Evolutionary conservation across 2,113 vertebrate species (phyloP).

Genomic region (Solea solea): DNA sequence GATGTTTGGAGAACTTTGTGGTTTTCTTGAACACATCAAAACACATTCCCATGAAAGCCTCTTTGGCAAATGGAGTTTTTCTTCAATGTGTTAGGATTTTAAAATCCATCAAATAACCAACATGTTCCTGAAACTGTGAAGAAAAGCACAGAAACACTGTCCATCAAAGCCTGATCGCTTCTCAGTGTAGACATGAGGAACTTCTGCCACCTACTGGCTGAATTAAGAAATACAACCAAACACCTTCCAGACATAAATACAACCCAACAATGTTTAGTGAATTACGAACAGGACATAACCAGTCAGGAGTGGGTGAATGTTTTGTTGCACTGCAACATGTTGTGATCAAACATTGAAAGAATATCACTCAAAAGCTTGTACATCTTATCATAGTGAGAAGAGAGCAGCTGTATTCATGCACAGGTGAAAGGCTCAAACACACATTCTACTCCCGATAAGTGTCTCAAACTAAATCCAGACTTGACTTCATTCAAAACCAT

Average conservation of each 20-base stretch:
- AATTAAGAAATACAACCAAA: constrained; percentile 36
- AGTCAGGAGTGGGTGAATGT: no score
- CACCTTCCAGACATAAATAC: not conserved
- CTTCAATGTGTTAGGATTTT: not conserved
- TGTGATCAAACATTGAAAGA: no score
- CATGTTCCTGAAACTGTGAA: constrained; percentile 13
- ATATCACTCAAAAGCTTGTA: no score
- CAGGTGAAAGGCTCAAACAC: not conserved
- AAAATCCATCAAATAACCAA: constrained; percentile 1
- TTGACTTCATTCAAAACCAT: not conserved
- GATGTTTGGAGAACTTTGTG: constrained; percentile 3
- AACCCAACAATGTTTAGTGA: no score
- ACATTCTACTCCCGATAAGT: constrained; percentile 39
- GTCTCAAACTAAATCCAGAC: not conserved
- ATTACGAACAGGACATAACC: no score
- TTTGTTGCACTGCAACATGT: no score
- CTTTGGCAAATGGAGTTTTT: not conserved
- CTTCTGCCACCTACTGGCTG: constrained; percentile 34
- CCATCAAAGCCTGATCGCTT: not conserved
- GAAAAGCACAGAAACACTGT: constrained; percentile 1
- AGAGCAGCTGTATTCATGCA: no score
- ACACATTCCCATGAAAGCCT: not conserved
- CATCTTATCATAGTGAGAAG: constrained; percentile 6
- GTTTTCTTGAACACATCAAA: constrained; percentile 14
- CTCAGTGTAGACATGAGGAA: constrained; percentile 10